Base-by-base conservation (phyloP, 2,888 invertebrate species). In the Pseudococcus longispinus region DNA sequence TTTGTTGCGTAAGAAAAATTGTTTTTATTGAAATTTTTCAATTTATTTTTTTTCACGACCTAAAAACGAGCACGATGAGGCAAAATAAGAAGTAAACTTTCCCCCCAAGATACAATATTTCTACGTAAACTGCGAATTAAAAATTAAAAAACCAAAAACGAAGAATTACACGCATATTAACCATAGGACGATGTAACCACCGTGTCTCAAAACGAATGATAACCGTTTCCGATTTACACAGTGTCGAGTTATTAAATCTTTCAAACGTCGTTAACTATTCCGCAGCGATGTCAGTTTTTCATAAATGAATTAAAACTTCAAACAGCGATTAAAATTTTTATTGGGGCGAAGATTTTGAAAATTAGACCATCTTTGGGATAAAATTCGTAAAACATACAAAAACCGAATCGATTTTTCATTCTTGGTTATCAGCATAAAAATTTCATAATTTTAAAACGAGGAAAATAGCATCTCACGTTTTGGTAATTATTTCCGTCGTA, bases 121-220 rank as follows among this genome's bases (percentile, higher is more conserved):
- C 23, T 23, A 23, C 23, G 70, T 18, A 80, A 80, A 80, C 37
- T 80, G 77, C 5, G 42, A 80, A 80, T 80, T 80, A 80, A 80
- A 80, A 80, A 80, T 80, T 80, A 8, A 80, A 80, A 42, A 80
- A 3, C 77, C 42, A 37, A 80, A 80, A 80, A 80, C 42, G 77
- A 80, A 42, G 20, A 80, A 80, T 80, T 80, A 77, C 42, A 80
- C 42, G 77, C 77, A 42, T 42, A 80, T 80, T 80, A 80, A 80
- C 42, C 77, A 42, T 70, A 60, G 23, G 55, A 55, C 44, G 44
- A 15, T 1, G 9, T 32, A 37, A 46, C 44, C 74, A 74, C 2
- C 32, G 70, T 26, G 70, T 80, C n/a, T 26, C n/a, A 80, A 42
- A 80, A 37, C 42, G 26, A 80, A 80, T 80, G 42, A 42, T 80